Conservation (phyloP, 2,113 vertebrate genomes). For the Todiramphus chloris region DNA sequence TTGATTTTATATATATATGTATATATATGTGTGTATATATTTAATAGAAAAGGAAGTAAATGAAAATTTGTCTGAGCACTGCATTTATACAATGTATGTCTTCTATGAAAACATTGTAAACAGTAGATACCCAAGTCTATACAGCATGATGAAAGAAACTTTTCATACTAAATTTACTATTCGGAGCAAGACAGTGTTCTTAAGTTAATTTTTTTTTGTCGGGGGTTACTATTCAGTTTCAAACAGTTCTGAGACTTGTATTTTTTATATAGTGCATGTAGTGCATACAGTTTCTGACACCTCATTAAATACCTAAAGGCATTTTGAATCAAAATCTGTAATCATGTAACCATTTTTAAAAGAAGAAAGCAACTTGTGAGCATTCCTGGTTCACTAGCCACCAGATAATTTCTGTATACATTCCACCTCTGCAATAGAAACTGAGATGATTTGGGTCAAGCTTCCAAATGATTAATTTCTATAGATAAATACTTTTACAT, state of each 20-base stretch:
- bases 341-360: background rate
- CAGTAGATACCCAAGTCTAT: background rate
- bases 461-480: slow-evolving; percentile 37
- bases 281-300: background rate
- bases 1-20: background rate
- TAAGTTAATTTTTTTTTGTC: background rate
- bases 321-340: slow-evolving; percentile 6
- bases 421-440: background rate
- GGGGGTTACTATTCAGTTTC: background rate
- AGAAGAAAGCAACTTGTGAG: background rate
- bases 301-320: background rate
- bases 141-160: background rate
- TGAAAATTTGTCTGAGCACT: background rate
- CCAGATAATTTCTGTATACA: background rate
- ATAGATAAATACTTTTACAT: background rate
- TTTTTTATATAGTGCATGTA: background rate
- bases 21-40: background rate
- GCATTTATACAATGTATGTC: background rate
- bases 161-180: background rate
- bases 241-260: background rate
- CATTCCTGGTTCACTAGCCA: background rate
- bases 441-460: background rate
- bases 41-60: background rate
- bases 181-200: background rate
- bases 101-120: background rate